Percentiles rank a stretch among this genome's conserved stretches.
These are phyloP conservation scores for Coccyzus lansbergi DNA, from an alignment of 2,797 vertebrate genomes.

Conservation along the genomic window DNA sequence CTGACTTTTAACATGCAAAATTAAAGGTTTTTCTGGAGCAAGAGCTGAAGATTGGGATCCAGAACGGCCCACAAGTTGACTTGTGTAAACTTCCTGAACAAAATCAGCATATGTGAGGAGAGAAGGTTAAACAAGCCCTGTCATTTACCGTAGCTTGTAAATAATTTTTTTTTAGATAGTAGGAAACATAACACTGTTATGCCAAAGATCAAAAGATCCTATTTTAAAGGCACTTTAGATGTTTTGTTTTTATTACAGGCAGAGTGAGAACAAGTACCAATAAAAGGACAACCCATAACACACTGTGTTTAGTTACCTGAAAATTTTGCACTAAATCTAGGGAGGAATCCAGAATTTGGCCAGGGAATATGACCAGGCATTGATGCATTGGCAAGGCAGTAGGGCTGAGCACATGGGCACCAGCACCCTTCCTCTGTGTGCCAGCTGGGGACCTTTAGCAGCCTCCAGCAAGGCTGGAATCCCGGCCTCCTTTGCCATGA, in stretches of 20 bases:
- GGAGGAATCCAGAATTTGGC: neutral
- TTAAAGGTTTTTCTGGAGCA: neutral
- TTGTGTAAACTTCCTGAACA: conserved; percentile 23
- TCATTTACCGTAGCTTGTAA: conserved; percentile 38
- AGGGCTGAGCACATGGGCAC: neutral
- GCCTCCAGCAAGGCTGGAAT: neutral
- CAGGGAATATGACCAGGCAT: too few species aligned
- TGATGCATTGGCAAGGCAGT: rapidly evolving
- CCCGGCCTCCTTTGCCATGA: neutral
- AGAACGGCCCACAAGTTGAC: neutral
- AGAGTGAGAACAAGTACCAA: neutral
- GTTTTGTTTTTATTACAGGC: conserved; percentile 18
- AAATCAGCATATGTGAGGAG: conserved; percentile 1
- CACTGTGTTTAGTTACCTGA: neutral
- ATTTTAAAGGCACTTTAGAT: conserved; percentile 12
- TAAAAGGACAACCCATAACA: neutral
- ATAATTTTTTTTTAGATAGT: conserved; percentile 63
- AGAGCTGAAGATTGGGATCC: conserved; percentile 4
- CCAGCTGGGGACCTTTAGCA: neutral
- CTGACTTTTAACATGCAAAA: conserved; percentile 6
- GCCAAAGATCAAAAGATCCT: conserved; percentile 52
- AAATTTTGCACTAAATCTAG: neutral
- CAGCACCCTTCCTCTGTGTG: rapidly evolving
- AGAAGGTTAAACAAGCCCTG: conserved; percentile 51
- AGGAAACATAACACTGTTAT: conserved; percentile 35